Conservation (phyloP, 1,140 invertebrate species). For the Macrotrachela quadricornifera region DNA sequence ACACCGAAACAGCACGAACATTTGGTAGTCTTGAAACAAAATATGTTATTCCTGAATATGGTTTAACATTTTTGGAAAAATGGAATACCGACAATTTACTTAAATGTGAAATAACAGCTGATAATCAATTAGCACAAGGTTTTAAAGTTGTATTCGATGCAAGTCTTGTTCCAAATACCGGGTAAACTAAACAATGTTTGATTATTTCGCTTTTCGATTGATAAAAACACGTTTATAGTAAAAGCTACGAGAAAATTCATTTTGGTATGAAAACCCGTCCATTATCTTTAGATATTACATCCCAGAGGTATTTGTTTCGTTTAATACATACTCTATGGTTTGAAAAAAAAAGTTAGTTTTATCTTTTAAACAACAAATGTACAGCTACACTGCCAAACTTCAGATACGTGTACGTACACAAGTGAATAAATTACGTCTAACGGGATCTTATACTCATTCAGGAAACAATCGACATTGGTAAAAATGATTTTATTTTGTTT, state of each 20-base stretch:
- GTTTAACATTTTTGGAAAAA: constrained; percentile 79
- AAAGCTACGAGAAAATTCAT: neutral
- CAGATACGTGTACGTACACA: too few species aligned
- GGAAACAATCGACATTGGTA: too few species aligned
- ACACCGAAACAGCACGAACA: constrained; percentile 73
- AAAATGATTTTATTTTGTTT: too few species aligned
- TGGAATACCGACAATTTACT: constrained; percentile 96
- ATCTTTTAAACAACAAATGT: too few species aligned
- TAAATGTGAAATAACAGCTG: constrained; percentile 64
- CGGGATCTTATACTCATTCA: too few species aligned
- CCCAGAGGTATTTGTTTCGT: too few species aligned
- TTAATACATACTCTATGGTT: too few species aligned
- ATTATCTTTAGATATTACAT: too few species aligned
- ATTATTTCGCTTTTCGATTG: neutral
- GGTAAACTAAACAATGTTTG: constrained; percentile 37
- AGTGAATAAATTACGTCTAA: too few species aligned
- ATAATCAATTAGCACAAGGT: constrained; percentile 66
- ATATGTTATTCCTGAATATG: constrained; percentile 75
- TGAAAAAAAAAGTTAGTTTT: too few species aligned
- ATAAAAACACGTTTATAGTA: neutral
- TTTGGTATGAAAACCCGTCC: too few species aligned
- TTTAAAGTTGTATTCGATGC: constrained; percentile 71
- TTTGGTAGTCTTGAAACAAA: constrained; percentile 76
- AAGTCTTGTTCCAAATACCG: constrained; percentile 76
- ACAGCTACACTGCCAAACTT: too few species aligned